A percentile compares a stretch with the other conserved stretches of the same genome.
phyloP scores from a whole-genome alignment of 37 sponge, comb jelly and placozoan species.

The Aplysina aerophoba region DNA sequence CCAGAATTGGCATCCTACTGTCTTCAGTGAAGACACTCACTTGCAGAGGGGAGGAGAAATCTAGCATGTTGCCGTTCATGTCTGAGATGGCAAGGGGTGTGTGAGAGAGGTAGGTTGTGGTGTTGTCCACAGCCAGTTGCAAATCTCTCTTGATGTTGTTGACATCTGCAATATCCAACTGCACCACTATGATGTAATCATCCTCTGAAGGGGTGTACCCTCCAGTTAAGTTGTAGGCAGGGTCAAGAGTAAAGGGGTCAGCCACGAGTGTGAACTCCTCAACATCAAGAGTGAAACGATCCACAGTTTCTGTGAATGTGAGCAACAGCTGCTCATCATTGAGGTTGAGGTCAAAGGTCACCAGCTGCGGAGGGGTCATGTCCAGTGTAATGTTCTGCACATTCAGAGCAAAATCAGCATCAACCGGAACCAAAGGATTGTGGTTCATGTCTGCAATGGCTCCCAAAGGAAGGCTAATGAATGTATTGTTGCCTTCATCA shows the following conservation, averaged over 20 bases:
- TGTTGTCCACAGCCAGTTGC: slow-evolving; percentile 57
- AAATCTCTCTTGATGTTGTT: slow-evolving; percentile 82
- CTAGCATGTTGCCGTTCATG: slow-evolving; percentile 83
- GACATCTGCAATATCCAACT: slow-evolving; percentile 71
- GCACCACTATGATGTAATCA: slow-evolving; percentile 76
- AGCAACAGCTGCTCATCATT: slow-evolving; percentile 73
- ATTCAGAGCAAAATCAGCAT: slow-evolving; percentile 10
- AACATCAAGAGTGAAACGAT: slow-evolving; percentile 61
- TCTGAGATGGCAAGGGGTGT: slow-evolving; percentile 65
- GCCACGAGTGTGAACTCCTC: slow-evolving; percentile 60
- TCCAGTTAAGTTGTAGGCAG: slow-evolving; percentile 68
- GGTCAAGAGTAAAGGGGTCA: slow-evolving; percentile 16
- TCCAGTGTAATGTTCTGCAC: slow-evolving; percentile 68
- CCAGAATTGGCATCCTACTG: slow-evolving; percentile 61
- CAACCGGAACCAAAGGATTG: slow-evolving; percentile 46
- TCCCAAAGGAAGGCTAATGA: slow-evolving; percentile 51
- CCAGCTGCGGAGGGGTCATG: slow-evolving; percentile 72
- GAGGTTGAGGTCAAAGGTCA: slow-evolving; percentile 76
- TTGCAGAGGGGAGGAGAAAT: slow-evolving; percentile 57
- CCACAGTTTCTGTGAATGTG: slow-evolving; percentile 85
- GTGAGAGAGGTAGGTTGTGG: slow-evolving; percentile 57
- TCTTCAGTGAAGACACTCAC: slow-evolving; percentile 61
- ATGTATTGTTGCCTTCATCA: slow-evolving; percentile 51
- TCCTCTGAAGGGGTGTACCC: slow-evolving; percentile 64
- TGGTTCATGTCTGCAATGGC: slow-evolving; percentile 77